Base-by-base conservation (phyloP, 2,113 vertebrate species). In the Cromileptes altivelis region DNA sequence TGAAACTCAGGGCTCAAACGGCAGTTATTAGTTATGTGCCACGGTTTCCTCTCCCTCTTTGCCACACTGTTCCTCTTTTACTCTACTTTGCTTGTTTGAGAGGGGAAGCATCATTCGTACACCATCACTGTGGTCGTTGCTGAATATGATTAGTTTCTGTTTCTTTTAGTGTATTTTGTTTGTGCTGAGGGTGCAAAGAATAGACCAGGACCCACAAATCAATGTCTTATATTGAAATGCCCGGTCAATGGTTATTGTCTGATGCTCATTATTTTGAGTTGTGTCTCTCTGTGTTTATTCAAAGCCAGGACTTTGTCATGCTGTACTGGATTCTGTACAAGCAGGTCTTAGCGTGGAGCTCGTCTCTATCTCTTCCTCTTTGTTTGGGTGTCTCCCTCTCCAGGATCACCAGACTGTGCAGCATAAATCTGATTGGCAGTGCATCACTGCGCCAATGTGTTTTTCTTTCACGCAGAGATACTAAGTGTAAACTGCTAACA, bases 351-450 rank as follows among this genome's bases (percentile, higher is more conserved):
- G 70, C 40, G 63, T 33, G 55, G 75, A 17, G 45, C 60, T 81
- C 23, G 64, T 80, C 85, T 84, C 75, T 72, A 4, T 78, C 62
- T 76, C 74, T 60, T 60, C 71, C 60, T 56, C 74, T 90, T 84
- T 84, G 57, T 91, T 81, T 88, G 83, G 72, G 27, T 64, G 71
- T 70, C 77, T 84, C 86, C 78, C 78, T 85, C 72, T 88, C 73
- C 71, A 87, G 73, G 77, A 85, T 90, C 61, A 78, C 52, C 88
- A 87, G 85, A 80, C 87, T 92, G 86, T 89, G 85, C 82, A 84
- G 84, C 88, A 89, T 87, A 86, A 90, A 91, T 90, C 86, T 88
- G 86, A 91, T 82, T 92, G 91, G 89, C 82, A 88, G 77, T 85
- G 86, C 87, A 88, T 89, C 78, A 72, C 86, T 85, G 71, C 81